Conservation (phyloP, 2,797 vertebrate genomes). For the Enteromius fasciolatus region DNA sequence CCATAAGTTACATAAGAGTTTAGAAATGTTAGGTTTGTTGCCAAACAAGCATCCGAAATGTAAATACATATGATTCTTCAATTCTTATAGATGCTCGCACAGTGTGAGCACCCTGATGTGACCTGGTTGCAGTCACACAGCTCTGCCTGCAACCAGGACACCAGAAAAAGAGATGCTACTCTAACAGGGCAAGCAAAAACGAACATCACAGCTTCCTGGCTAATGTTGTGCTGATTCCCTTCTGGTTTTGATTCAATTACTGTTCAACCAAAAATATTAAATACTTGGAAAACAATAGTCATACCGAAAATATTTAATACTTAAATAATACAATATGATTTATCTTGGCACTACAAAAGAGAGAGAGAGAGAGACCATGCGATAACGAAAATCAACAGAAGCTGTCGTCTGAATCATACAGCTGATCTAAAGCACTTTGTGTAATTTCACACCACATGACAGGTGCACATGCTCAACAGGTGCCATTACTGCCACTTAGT, state of each 20-base stretch:
- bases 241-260: not conserved
- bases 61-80: not conserved
- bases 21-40: not conserved
- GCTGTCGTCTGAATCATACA: not conserved
- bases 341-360: not conserved
- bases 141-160: slow-evolving; percentile 7
- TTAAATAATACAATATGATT: not conserved
- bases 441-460: not conserved
- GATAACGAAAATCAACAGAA: not conserved
- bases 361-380: too few species aligned
- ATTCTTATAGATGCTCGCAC: not conserved
- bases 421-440: not conserved
- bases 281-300: not conserved
- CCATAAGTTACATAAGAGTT: slow-evolving; percentile 38
- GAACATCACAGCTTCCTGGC: not conserved
- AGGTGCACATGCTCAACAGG: slow-evolving; percentile 11
- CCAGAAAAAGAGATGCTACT: not conserved
- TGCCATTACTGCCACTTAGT: slow-evolving; percentile 6
- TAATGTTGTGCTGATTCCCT: not conserved
- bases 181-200: not conserved
- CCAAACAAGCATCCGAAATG: not conserved
- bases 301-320: not conserved
- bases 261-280: not conserved
- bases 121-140: slow-evolving; percentile 4
- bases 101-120: not conserved